Base-by-base conservation (phyloP, 2,888 invertebrate species). In the Stomorhina lunata region DNA sequence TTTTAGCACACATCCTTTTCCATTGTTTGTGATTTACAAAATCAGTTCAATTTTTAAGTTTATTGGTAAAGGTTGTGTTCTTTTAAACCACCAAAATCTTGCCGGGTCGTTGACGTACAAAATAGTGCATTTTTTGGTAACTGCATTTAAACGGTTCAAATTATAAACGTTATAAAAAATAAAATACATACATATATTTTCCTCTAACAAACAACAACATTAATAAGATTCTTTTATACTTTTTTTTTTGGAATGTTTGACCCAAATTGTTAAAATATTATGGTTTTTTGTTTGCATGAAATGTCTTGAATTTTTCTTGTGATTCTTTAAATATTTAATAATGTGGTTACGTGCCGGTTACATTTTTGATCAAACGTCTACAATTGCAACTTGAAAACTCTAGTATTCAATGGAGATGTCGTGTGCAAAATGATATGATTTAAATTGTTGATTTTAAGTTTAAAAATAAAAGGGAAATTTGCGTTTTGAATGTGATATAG, bases 311-410 rank as follows among this genome's bases (percentile, higher is more conserved):
- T 66, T 29, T 29, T 53, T 76, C 29, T 34, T 59, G n/a, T 76
- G 10, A 9, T 34, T 57, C 27, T 40, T 63, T 61, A 68, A 69
- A 75, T 66, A 37, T 72, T 72, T 66, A 66, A 81, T 66, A 81
- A 81, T 72, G 81, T 72, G 66, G 45, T 81, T 81, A 72, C 81
- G 81, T 77, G 81, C 81, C 77, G 72, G 72, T 77, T 45, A 61
- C 55, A 48, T 68, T 29, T 7, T 37, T 59, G 59, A 53, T 1
- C 37, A 15, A 32, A 77, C n/a, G 20, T 77, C 61, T 53, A 40
- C 43, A 77, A 61, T 55, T 69, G 50, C 48, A 65, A 32, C 22
- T 20, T 37, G n/a, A 66, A 65, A 10, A 32, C 10, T 22, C 48
- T 9, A 20, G n/a, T 22, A 40, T 27, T 20, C 59, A 17, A 43